These are phyloP conservation scores for Callopanchax toddi DNA, from an alignment of 2,113 vertebrate genomes.

Conservation along the genomic window DNA sequence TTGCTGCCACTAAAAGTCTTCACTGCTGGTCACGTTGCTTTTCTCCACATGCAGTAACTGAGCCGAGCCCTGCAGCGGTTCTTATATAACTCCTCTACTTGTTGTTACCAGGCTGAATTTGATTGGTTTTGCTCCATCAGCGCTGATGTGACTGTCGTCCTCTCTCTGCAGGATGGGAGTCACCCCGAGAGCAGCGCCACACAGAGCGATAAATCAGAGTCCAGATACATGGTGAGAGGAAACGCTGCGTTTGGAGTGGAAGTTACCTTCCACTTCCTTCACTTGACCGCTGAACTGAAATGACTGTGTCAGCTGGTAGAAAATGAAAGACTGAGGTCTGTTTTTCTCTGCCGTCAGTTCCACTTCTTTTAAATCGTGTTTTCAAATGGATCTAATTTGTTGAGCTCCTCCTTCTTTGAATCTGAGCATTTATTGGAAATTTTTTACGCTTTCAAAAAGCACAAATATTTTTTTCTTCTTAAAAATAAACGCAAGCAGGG, in stretches of 20 bases:
- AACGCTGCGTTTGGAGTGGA: background rate
- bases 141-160: conserved; percentile 2
- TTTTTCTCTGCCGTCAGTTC: conserved; percentile 22
- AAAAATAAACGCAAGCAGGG: background rate
- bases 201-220: conserved; percentile 9
- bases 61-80: conserved; percentile 1
- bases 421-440: conserved; percentile 24
- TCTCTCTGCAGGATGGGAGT: conserved; percentile 49
- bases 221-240: conserved; percentile 55
- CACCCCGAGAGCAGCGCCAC: conserved; percentile 28
- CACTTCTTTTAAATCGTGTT: conserved; percentile 29
- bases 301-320: conserved; percentile 13
- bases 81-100: conserved; percentile 21
- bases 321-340: conserved; percentile 9
- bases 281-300: conserved; percentile 3
- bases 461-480: background rate
- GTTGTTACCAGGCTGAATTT: background rate
- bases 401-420: conserved; percentile 20
- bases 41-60: background rate
- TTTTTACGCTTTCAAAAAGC: background rate
- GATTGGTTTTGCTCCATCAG: background rate
- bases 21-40: background rate
- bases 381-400: background rate
- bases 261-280: conserved; percentile 6
- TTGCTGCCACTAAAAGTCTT: conserved; percentile 8